Conservation (phyloP, 2,113 vertebrate genomes). For the Miniopterus natalensis region DNA sequence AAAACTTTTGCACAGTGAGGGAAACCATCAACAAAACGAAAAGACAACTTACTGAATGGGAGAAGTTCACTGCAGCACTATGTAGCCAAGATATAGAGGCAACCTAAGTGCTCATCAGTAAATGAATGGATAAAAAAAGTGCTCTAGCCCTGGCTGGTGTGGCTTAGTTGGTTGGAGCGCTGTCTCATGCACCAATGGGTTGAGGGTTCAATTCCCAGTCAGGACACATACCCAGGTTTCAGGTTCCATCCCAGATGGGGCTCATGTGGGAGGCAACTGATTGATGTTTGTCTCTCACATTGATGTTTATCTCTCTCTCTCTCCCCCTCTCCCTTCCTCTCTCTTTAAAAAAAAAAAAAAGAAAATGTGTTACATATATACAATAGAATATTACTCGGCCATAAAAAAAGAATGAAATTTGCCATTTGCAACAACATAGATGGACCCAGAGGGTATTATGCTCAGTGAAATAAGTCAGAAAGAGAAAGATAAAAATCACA, state of each 20-base stretch:
- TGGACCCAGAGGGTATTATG: not conserved
- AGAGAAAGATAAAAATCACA: not conserved
- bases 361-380: not conserved
- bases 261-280: too few species aligned
- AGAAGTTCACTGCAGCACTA: not conserved
- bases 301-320: too few species aligned
- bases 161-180: too few species aligned
- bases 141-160: too few species aligned
- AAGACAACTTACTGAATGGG: not conserved
- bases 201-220: too few species aligned
- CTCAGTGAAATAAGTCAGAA: not conserved
- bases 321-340: too few species aligned
- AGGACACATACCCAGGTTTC: too few species aligned
- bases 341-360: too few species aligned
- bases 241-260: too few species aligned
- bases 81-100: not conserved
- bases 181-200: too few species aligned
- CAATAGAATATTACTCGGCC: not conserved
- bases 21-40: not conserved
- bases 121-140: not conserved
- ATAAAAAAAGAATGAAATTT: not conserved
- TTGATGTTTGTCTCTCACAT: too few species aligned
- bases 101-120: not conserved
- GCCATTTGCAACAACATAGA: not conserved
- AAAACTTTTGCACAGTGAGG: not conserved